Evolutionary conservation across 2,797 vertebrate genomes (phyloP).

Genomic region (Vultur gryphus): DNA sequence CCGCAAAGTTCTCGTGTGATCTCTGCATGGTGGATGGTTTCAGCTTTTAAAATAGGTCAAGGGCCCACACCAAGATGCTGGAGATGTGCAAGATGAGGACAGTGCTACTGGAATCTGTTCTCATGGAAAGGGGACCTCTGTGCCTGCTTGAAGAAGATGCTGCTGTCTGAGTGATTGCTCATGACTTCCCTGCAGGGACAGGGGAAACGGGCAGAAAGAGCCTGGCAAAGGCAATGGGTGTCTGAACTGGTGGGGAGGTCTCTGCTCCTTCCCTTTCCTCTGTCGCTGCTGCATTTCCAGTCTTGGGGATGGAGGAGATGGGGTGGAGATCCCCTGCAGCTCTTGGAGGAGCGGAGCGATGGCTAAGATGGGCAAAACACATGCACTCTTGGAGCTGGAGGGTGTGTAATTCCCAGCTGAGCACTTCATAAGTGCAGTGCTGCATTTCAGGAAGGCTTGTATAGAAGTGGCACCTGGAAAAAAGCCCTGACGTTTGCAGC

Average conservation of each 20-base stretch:
- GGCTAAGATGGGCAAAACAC: neutral
- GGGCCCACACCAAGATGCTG: neutral
- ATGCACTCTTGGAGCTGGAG: neutral
- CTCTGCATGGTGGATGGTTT: neutral
- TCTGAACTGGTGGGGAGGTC: neutral
- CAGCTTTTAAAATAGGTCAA: neutral
- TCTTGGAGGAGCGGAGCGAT: neutral
- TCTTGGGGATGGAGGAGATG: neutral
- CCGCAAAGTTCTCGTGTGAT: neutral
- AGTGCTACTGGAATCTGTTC: neutral
- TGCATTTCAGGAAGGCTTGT: neutral
- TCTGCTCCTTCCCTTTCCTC: neutral
- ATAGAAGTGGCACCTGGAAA: fast-evolving
- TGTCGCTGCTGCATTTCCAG: neutral
- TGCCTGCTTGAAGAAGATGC: neutral
- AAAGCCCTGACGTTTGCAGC: neutral
- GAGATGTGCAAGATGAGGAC: neutral
- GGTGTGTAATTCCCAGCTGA: neutral
- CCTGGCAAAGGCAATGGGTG: neutral
- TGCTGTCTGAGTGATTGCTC: neutral
- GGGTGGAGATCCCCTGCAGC: neutral
- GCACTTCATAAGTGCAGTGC: neutral
- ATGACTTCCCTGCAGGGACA: neutral
- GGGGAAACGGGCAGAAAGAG: neutral
- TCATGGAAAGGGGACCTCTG: fast-evolving